These are phyloP conservation scores for Opisthocomus hoazin DNA, from an alignment of 2,113 vertebrate species.

Conservation along the genomic window DNA sequence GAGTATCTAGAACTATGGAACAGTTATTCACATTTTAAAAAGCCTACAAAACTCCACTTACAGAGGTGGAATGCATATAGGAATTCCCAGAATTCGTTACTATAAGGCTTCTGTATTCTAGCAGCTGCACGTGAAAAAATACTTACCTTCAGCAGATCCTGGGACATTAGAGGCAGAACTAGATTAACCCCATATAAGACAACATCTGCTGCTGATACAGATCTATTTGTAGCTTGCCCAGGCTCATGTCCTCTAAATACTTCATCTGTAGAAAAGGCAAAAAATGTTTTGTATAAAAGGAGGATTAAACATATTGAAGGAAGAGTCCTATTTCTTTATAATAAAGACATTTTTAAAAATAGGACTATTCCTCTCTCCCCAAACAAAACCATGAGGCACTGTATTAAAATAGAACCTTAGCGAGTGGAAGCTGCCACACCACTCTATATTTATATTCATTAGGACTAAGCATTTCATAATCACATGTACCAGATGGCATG, in stretches of 20 bases:
- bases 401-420: conserved; percentile 38
- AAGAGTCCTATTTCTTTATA: not conserved
- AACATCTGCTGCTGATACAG: conserved; percentile 94
- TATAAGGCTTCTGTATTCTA: not conserved
- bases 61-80: not conserved
- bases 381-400: not conserved
- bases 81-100: not conserved
- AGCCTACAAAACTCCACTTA: not conserved
- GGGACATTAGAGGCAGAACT: conserved; percentile 96
- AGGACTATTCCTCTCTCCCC: not conserved
- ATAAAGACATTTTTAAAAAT: not conserved
- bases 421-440: conserved; percentile 1
- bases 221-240: conserved; percentile 82
- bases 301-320: not conserved
- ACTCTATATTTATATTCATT: conserved; percentile 25
- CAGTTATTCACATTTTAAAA: not conserved
- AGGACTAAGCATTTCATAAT: conserved; percentile 15
- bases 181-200: conserved; percentile 97
- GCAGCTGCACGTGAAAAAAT: not conserved
- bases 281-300: not conserved
- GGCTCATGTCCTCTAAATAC: conserved; percentile 95
- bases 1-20: not conserved
- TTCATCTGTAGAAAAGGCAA: conserved; percentile 77
- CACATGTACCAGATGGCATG: not conserved
- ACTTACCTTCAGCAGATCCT: conserved; percentile 93